Conservation (phyloP, 2,797 vertebrate species). For the Knipowitschia caucasica region DNA sequence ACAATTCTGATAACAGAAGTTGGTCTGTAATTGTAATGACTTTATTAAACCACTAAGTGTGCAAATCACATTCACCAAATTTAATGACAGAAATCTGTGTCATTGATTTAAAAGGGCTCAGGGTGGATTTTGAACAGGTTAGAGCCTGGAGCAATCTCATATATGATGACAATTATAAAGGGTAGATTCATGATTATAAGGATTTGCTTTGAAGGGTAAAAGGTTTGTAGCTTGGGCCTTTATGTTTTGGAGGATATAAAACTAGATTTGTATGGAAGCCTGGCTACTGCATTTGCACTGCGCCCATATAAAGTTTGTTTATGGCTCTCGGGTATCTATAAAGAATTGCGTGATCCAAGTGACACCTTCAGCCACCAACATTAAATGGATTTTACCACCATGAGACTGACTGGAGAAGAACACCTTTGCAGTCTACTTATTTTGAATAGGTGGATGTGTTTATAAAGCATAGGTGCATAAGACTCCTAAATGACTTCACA, state of each 20-base stretch:
- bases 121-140: background rate
- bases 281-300: too few species aligned
- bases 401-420: slow-evolving; percentile 46
- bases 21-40: too few species aligned
- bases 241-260: too few species aligned
- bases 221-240: too few species aligned
- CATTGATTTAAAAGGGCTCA: background rate
- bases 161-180: background rate
- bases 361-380: slow-evolving; percentile 55
- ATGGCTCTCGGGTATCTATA: slow-evolving; percentile 20
- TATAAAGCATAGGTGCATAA: slow-evolving; percentile 33
- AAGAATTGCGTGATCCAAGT: slow-evolving; percentile 47
- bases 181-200: background rate
- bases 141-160: background rate
- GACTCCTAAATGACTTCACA: slow-evolving; percentile 52
- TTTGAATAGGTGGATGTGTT: slow-evolving; percentile 45
- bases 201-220: background rate
- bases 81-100: background rate
- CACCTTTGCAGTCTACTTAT: slow-evolving; percentile 69
- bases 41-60: background rate
- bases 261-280: too few species aligned
- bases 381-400: slow-evolving; percentile 55
- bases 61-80: background rate
- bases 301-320: background rate
- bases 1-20: too few species aligned